These are phyloP conservation scores for Ctenicera cuprea DNA, from an alignment of 2,888 invertebrate species.

Conservation along the genomic window DNA sequence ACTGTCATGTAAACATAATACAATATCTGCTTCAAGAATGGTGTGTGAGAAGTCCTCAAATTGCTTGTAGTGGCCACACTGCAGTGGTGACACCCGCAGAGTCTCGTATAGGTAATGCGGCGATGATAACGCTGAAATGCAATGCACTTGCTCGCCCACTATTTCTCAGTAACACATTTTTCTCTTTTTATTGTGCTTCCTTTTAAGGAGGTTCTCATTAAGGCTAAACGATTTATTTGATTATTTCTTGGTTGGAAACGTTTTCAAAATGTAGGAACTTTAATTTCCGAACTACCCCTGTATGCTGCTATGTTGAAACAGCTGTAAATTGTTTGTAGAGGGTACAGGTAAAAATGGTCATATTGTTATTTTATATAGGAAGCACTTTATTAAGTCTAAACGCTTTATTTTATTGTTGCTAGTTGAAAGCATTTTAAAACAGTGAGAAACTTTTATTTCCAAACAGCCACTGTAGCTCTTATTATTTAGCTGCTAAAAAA, in stretches of 20 bases:
- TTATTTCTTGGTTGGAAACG: background rate
- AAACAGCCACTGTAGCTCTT: too few relatives aligned
- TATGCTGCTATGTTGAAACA: too few relatives aligned
- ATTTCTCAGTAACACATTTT: background rate
- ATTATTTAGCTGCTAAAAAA: too few relatives aligned
- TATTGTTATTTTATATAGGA: too few relatives aligned
- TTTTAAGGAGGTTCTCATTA: constrained; percentile 6
- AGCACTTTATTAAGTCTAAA: too few relatives aligned
- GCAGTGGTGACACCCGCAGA: constrained; percentile 33
- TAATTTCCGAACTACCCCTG: too few relatives aligned
- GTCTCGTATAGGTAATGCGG: constrained; percentile 39
- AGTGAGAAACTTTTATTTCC: too few relatives aligned
- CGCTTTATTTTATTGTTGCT: too few relatives aligned
- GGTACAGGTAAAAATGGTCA: too few relatives aligned
- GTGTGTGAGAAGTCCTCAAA: constrained; percentile 31
- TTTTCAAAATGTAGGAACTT: too few relatives aligned
- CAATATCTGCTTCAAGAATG: constrained; percentile 28
- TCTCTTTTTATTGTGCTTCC: background rate
- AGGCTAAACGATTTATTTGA: background rate
- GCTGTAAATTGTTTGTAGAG: too few relatives aligned
- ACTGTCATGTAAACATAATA: constrained; percentile 34
- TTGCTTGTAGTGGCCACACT: constrained; percentile 41
- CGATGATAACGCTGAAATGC: constrained; percentile 30
- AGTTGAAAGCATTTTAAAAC: too few relatives aligned
- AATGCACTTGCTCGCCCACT: constrained; percentile 25